phyloP scores from a whole-genome alignment of 2,797 vertebrate genomes.

The Miichthys miiuy region DNA sequence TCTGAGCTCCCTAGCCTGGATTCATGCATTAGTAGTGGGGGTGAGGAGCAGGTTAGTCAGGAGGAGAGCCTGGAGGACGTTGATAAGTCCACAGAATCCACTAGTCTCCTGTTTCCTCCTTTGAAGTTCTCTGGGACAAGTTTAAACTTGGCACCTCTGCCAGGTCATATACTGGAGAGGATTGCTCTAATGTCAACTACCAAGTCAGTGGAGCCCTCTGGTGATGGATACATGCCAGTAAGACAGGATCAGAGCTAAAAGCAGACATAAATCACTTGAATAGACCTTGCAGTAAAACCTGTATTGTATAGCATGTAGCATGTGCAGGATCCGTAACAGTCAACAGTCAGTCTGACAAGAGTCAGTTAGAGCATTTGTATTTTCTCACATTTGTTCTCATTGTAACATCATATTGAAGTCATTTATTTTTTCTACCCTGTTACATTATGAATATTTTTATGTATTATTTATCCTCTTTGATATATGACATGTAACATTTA shows the following conservation, averaged over 20 bases:
- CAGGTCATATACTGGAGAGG: not conserved
- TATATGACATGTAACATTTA: not conserved
- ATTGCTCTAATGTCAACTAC: not conserved
- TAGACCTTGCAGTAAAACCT: not conserved
- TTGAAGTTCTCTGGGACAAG: not conserved
- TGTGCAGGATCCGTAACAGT: no score
- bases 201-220: slow-evolving; percentile 63
- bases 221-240: slow-evolving; percentile 75
- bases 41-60: slow-evolving; percentile 62
- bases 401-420: not conserved
- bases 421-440: not conserved
- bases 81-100: slow-evolving; percentile 19
- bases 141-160: not conserved
- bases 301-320: no score
- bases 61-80: slow-evolving; percentile 58
- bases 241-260: slow-evolving; percentile 41
- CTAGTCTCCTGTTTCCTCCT: slow-evolving; percentile 32
- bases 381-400: not conserved
- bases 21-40: slow-evolving; percentile 53
- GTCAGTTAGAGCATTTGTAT: not conserved
- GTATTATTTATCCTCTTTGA: not conserved
- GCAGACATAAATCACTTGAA: not conserved
- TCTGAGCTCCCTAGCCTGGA: slow-evolving; percentile 58
- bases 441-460: not conserved
- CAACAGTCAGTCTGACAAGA: not conserved